phyloP scores from a whole-genome alignment of 2,797 vertebrate genomes.

The Limosa lapponica region DNA sequence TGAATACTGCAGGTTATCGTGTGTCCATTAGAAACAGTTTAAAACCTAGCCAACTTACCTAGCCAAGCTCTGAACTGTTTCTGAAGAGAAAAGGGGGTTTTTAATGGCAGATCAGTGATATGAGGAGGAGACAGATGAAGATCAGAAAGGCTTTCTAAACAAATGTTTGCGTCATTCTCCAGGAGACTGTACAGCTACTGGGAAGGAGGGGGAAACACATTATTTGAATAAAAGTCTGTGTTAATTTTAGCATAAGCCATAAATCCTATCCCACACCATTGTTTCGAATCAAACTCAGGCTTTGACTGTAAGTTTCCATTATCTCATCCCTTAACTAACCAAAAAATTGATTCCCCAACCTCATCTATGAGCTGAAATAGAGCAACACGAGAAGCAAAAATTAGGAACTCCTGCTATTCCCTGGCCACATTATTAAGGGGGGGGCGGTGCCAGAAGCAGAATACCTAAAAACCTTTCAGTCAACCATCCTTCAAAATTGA shows the following conservation, averaged over 20 bases:
- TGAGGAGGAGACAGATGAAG: neutral
- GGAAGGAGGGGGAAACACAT: neutral
- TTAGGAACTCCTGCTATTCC: neutral
- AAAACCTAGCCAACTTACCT: neutral
- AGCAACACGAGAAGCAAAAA: neutral
- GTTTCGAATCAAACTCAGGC: neutral
- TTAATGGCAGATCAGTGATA: neutral
- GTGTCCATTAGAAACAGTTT: neutral
- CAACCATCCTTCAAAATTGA: neutral
- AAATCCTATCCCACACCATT: neutral
- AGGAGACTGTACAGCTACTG: neutral
- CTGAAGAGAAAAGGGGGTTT: neutral
- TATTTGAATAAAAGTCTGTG: neutral
- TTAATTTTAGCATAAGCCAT: neutral
- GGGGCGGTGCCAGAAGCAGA: neutral
- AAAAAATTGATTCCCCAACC: neutral
- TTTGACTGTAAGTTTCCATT: neutral
- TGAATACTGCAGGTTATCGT: neutral
- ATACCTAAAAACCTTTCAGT: neutral
- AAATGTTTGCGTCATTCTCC: neutral
- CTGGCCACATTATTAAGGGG: neutral
- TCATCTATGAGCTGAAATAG: neutral
- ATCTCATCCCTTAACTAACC: neutral
- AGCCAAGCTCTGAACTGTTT: neutral
- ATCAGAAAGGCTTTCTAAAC: neutral